Evolutionary conservation across 2,113 vertebrate genomes (phyloP).

Genomic region (Bettongia penicillata): DNA sequence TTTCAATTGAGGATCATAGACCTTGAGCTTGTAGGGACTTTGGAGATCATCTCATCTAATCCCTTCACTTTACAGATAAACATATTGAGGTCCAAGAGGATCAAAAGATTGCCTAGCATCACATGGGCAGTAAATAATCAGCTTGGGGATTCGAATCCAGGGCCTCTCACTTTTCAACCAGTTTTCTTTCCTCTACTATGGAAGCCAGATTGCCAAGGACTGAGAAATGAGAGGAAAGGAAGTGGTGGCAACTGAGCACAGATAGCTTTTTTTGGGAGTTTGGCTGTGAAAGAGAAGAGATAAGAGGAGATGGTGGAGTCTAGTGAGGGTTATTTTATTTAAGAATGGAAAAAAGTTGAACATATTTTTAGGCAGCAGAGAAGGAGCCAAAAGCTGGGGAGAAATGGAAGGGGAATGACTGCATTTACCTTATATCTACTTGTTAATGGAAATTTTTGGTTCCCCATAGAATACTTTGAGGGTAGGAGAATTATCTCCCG

Average conservation of each 20-base stretch:
- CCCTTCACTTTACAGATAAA: too few relatives aligned
- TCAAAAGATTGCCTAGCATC: not conserved
- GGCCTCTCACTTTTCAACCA: not conserved
- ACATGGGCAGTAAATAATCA: not conserved
- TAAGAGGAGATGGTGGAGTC: not conserved
- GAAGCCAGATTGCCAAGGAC: too few relatives aligned
- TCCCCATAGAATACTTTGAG: not conserved
- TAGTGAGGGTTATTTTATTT: too few relatives aligned
- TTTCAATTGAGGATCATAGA: not conserved
- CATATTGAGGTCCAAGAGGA: too few relatives aligned
- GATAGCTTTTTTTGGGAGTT: not conserved
- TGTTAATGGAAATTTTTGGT: not conserved
- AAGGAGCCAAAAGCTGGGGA: not conserved
- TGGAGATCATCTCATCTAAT: too few relatives aligned
- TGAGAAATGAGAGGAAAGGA: too few relatives aligned
- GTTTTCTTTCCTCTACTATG: not conserved
- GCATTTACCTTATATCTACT: too few relatives aligned
- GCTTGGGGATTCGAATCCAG: not conserved
- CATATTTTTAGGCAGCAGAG: not conserved
- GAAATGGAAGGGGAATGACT: not conserved
- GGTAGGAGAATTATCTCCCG: not conserved
- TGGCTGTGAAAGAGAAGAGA: not conserved
- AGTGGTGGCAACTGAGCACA: not conserved
- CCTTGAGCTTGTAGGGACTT: not conserved
- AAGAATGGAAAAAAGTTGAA: not conserved